Evolutionary conservation across 1,140 invertebrate species (phyloP), one percentile per base, ranked within the genome.

Genomic region (Pectinophora gossypiella): DNA sequence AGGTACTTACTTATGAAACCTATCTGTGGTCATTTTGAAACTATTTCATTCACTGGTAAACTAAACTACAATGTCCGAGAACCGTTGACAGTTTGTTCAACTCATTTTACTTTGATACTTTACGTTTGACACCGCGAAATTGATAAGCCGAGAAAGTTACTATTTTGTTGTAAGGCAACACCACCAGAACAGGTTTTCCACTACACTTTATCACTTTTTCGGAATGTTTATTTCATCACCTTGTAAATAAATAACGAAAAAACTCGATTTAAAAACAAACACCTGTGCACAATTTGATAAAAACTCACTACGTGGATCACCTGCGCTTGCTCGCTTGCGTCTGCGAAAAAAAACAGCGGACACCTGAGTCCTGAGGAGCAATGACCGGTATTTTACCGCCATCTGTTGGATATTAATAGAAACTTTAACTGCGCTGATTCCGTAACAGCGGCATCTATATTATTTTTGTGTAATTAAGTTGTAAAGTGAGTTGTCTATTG

Each of bases 1-100:
- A 32, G 6, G 27, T 63, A 77, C 82, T 82, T 74, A 86, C 83
- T 86, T 86, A 54, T 86, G 83, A 64, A 86, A 86, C 60, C 83
- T 76, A 59, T 86, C 81, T 36, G 83, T 86, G 42, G 77, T 77
- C 83, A 86, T 86, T 66, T 75, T 75, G 51, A 20, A 54, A n/a
- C 20, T 16, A 4, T 38, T 3, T 6, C 4, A 38, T 3, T 6
- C 4, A 38, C 9, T 40, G 10, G 2, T 19, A 15, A 10, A 40
- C 6, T 2, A 40, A 6, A 40, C 16, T 15, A 40, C 16, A 40
- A 15, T 15, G 6, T 21, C 32, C 27, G 13, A 19, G 32, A 45
- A 45, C 43, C 19, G 32, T 45, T 16, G 6, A 22, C 18, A 73
- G 63, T 67, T 69, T 70, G 51, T 72, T 82, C 74, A 77, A 79